phyloP scores from a whole-genome alignment of 2,113 vertebrate genomes.

The Mus spicilegus region DNA sequence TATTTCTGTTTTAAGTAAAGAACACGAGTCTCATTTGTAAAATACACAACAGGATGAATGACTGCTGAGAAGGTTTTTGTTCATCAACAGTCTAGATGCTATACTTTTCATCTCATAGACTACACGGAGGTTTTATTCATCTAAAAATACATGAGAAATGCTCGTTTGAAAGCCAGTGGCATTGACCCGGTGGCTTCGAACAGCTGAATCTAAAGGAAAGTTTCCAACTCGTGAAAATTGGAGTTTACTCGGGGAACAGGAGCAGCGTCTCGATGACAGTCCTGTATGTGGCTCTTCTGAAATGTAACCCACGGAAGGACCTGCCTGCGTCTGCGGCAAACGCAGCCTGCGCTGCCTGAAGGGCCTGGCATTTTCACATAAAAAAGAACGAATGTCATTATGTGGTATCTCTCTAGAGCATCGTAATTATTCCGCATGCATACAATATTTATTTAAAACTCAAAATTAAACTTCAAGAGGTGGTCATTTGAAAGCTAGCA shows the following conservation, averaged over 20 bases:
- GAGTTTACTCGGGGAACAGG: constrained; percentile 79
- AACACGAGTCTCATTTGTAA: not conserved
- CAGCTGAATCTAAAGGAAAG: constrained; percentile 24
- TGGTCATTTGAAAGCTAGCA: constrained; percentile 96
- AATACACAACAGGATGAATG: not conserved
- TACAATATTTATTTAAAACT: constrained; percentile 99
- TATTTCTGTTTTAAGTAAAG: constrained; percentile 16
- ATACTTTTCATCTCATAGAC: not conserved
- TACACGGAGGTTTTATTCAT: not conserved
- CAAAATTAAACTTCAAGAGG: constrained; percentile 93
- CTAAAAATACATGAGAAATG: not conserved
- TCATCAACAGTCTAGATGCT: not conserved
- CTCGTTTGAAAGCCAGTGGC: constrained; percentile 32
- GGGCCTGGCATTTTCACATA: constrained; percentile 90
- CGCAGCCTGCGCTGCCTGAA: constrained; percentile 84
- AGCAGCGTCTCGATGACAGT: constrained; percentile 60
- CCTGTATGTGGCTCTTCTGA: constrained; percentile 66
- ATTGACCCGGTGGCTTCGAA: constrained; percentile 1
- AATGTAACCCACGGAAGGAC: constrained; percentile 84
- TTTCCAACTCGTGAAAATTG: constrained; percentile 78
- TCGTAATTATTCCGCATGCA: constrained; percentile 94
- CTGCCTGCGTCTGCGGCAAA: constrained; percentile 83
- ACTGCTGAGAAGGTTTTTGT: not conserved
- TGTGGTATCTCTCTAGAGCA: constrained; percentile 89
- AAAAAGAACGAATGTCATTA: constrained; percentile 93